Conservation (phyloP, 2,797 vertebrate genomes). For the Micropoecilia bifurca region DNA sequence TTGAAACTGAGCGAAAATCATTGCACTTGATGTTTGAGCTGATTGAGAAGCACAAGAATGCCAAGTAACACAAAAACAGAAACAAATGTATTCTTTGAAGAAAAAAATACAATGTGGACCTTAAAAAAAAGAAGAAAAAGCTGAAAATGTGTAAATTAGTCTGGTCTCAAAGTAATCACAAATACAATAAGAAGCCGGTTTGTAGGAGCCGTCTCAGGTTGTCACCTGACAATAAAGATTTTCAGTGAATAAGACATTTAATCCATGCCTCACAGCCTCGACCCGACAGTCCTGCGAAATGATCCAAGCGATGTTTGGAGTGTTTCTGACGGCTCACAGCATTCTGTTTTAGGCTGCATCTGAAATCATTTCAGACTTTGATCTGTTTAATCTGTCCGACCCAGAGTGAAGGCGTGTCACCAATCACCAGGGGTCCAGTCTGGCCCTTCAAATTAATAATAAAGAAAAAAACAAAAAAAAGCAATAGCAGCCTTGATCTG, state of each 20-base stretch:
- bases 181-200: neutral
- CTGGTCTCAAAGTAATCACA: neutral
- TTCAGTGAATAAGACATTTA: neutral
- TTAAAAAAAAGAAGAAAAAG: neutral
- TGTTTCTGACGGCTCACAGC: neutral
- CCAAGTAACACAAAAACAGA: neutral
- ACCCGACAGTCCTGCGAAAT: neutral
- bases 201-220: neutral
- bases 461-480: slow-evolving; percentile 23
- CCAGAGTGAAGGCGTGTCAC: slow-evolving; percentile 37
- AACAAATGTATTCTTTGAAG: neutral
- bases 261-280: neutral
- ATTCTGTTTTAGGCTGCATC: neutral
- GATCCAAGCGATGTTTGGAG: neutral
- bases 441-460: slow-evolving; percentile 41
- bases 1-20: neutral
- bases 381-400: slow-evolving; percentile 43
- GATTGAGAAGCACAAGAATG: neutral
- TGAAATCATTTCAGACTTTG: slow-evolving; percentile 5
- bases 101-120: neutral
- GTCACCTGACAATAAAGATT: neutral
- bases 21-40: too few relatives aligned
- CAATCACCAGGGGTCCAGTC: slow-evolving; percentile 3
- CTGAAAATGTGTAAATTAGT: neutral
- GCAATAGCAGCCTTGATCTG: slow-evolving; percentile 52